Conservation (phyloP, 2,888 invertebrate genomes). For the Didymodactylos carnosus region DNA sequence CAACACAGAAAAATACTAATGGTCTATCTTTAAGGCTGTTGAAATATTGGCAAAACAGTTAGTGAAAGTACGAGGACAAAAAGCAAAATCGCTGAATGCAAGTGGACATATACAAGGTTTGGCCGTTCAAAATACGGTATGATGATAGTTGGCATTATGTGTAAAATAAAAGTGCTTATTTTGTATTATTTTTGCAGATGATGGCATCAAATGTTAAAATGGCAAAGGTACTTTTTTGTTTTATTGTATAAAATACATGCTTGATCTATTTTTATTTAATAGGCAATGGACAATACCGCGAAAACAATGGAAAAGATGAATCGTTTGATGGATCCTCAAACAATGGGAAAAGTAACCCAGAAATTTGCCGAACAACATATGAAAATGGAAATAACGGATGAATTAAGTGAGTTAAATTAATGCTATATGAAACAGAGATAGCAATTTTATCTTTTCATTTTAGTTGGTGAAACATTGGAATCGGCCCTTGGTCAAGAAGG, state of each 20-base stretch:
- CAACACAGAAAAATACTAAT: not conserved
- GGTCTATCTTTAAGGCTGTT: constrained; percentile 21
- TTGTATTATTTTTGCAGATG: too few relatives aligned
- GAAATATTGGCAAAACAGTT: constrained; percentile 64
- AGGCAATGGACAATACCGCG: not conserved
- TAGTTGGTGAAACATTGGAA: constrained; percentile 71
- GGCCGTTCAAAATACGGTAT: constrained; percentile 63
- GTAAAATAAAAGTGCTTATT: too few relatives aligned
- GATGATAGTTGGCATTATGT: too few relatives aligned
- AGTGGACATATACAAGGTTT: constrained; percentile 59
- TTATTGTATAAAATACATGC: not conserved
- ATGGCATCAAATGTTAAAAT: constrained; percentile 72
- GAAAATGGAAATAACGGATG: constrained; percentile 84
- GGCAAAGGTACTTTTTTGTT: constrained; percentile 44
- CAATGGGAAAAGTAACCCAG: constrained; percentile 58
- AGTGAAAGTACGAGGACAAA: constrained; percentile 65
- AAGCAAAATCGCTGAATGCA: constrained; percentile 57
- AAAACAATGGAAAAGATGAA: constrained; percentile 68
- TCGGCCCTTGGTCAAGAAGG: constrained; percentile 69
- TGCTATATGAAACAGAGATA: constrained; percentile 18
- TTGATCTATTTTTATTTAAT: too few relatives aligned
- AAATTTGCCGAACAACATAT: constrained; percentile 62
- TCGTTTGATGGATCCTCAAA: constrained; percentile 61
- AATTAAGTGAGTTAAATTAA: constrained; percentile 78
- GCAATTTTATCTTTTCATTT: constrained; percentile 19